These are phyloP conservation scores for Platycheirus rosarum DNA, from an alignment of 2,888 invertebrate genomes.

Conservation along the genomic window DNA sequence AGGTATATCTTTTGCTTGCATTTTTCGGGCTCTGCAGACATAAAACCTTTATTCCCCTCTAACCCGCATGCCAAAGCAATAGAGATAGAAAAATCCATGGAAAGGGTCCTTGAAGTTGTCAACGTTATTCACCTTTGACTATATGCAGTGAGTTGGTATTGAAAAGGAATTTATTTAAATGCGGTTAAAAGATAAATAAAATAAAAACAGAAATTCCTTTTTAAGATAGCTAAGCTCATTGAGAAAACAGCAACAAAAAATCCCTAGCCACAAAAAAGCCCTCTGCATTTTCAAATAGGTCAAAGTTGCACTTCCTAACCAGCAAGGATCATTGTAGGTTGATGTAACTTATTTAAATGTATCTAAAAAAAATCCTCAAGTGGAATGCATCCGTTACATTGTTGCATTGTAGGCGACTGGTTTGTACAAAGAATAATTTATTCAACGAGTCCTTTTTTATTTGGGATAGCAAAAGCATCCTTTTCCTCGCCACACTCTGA, in stretches of 20 bases:
- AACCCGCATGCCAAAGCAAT: background rate
- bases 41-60: slow-evolving; percentile 10
- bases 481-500: background rate
- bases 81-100: background rate
- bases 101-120: slow-evolving; percentile 24
- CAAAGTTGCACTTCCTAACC: slow-evolving; percentile 62
- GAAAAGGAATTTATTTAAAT: slow-evolving; percentile 43
- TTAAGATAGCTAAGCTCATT: slow-evolving; percentile 16
- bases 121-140: slow-evolving; percentile 54
- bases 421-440: slow-evolving; percentile 57
- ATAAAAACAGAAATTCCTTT: no score
- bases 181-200: slow-evolving; percentile 19
- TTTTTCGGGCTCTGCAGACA: slow-evolving; percentile 49
- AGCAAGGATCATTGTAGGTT: slow-evolving; percentile 66
- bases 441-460: slow-evolving; percentile 39
- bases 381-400: slow-evolving; percentile 60
- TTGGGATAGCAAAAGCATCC: slow-evolving; percentile 1
- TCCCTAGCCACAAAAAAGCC: slow-evolving; percentile 12
- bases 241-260: slow-evolving; percentile 8
- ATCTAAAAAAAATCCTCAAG: slow-evolving; percentile 39
- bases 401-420: slow-evolving; percentile 38
- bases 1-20: background rate
- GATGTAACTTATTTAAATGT: slow-evolving; percentile 65
- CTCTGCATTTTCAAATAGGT: slow-evolving; percentile 58
- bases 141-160: slow-evolving; percentile 18